phyloP scores from a whole-genome alignment of 2,888 invertebrate genomes.

The Eilema caniola region DNA sequence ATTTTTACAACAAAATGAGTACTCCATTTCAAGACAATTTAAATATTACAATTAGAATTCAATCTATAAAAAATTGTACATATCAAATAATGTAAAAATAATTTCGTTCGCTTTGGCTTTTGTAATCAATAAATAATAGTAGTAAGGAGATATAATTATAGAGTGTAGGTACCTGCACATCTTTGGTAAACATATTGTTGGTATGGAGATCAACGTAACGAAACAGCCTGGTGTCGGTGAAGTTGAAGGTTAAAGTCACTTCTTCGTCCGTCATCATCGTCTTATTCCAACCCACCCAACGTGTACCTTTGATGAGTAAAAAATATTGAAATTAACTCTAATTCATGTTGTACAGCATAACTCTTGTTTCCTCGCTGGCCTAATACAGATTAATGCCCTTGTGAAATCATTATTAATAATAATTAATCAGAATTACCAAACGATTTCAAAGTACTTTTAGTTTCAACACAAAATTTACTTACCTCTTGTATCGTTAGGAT shows the following conservation, averaged over 20 bases:
- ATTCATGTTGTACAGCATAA: no score
- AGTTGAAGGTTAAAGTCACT: constrained; percentile 93
- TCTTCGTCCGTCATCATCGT: constrained; percentile 87
- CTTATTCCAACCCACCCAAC: constrained; percentile 96
- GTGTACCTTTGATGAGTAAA: constrained; percentile 77
- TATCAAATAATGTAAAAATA: neutral
- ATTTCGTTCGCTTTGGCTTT: constrained; percentile 10
- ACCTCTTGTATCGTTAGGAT: constrained; percentile 87
- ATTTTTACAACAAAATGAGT: neutral
- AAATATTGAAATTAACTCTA: neutral
- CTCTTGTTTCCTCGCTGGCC: neutral
- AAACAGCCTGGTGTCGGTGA: constrained; percentile 92
- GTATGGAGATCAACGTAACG: constrained; percentile 90
- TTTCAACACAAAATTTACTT: constrained; percentile 33
- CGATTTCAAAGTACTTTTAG: neutral
- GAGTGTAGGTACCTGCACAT: constrained; percentile 89
- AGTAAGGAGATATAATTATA: neutral
- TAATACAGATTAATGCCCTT: no score
- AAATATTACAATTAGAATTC: neutral
- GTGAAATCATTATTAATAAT: no score
- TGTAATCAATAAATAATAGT: neutral
- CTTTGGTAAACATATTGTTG: constrained; percentile 93
- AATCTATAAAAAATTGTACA: neutral
- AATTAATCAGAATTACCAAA: constrained; percentile 1
- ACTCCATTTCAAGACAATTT: neutral